A percentile compares a stretch with the other conserved stretches of the same genome.
Conservation (phyloP, 2,888 invertebrate species). For the Ophonus ardosiacus region DNA sequence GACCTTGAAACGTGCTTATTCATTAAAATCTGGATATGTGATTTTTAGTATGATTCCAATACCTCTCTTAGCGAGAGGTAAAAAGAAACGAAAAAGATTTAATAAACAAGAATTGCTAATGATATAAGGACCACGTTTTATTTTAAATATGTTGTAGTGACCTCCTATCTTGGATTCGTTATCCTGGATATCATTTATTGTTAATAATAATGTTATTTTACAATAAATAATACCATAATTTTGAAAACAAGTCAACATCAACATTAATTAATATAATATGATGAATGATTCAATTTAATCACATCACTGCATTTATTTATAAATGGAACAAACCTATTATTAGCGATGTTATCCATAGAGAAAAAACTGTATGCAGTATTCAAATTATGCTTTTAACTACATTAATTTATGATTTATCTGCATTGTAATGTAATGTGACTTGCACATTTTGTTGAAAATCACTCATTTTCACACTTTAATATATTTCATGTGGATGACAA, state of each 20-base stretch:
- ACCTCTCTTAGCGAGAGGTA: too few relatives aligned
- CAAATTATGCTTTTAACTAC: slow-evolving; percentile 1
- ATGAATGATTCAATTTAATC: not conserved
- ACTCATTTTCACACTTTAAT: slow-evolving; percentile 32
- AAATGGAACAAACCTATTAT: not conserved
- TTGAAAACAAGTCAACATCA: not conserved
- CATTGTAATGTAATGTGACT: slow-evolving; percentile 1
- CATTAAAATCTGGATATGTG: too few relatives aligned
- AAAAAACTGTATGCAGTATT: not conserved
- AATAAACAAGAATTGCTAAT: too few relatives aligned
- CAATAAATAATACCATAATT: not conserved
- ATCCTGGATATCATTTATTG: too few relatives aligned
- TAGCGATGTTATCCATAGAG: not conserved
- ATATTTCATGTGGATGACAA: slow-evolving; percentile 34
- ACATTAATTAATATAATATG: not conserved
- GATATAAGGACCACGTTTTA: too few relatives aligned
- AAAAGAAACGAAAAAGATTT: too few relatives aligned
- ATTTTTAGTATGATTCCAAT: too few relatives aligned
- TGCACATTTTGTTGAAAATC: slow-evolving; percentile 3
- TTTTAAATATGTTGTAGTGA: too few relatives aligned
- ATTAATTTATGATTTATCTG: slow-evolving; percentile 18
- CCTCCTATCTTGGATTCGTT: too few relatives aligned
- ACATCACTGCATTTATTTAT: not conserved
- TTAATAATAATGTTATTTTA: not conserved
- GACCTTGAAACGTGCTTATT: too few relatives aligned